Percentiles rank a stretch among this genome's conserved stretches.
These are phyloP conservation scores for Mirounga angustirostris DNA, from an alignment of 2,113 vertebrate species.

Conservation along the genomic window DNA sequence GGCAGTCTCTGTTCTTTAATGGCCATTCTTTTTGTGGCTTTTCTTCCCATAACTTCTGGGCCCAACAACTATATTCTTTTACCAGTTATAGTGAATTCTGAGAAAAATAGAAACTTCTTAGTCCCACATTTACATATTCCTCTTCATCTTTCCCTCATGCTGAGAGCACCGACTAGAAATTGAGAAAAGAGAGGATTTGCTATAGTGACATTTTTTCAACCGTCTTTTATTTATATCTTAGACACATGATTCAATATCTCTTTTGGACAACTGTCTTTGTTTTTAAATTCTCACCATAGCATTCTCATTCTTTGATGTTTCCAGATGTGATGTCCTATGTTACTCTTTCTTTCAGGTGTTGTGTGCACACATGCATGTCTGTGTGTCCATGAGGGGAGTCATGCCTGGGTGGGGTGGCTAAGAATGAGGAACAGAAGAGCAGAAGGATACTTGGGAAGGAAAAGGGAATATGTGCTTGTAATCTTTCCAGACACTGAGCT, in stretches of 20 bases:
- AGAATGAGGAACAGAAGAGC: background rate
- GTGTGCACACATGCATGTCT: accelerated
- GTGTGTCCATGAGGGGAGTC: no score
- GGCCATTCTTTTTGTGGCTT: background rate
- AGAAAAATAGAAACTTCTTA: background rate
- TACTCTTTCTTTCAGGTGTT: no score
- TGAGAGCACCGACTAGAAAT: no score
- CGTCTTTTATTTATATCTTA: background rate
- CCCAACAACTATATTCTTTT: background rate
- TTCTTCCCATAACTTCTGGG: background rate
- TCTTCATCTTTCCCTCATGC: background rate
- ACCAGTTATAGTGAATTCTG: background rate
- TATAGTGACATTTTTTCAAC: background rate
- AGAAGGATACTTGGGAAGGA: background rate
- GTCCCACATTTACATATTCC: background rate
- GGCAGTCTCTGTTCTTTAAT: background rate
- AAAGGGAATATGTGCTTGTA: background rate
- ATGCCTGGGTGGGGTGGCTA: background rate
- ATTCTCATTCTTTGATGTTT: background rate
- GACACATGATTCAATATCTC: background rate
- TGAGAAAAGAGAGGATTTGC: background rate
- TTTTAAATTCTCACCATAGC: background rate
- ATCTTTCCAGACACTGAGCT: background rate
- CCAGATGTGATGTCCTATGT: background rate
- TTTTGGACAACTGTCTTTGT: background rate